These are phyloP conservation scores for Palaemon carinicauda DNA, from an alignment of 1,140 invertebrate species.

Conservation along the genomic window DNA sequence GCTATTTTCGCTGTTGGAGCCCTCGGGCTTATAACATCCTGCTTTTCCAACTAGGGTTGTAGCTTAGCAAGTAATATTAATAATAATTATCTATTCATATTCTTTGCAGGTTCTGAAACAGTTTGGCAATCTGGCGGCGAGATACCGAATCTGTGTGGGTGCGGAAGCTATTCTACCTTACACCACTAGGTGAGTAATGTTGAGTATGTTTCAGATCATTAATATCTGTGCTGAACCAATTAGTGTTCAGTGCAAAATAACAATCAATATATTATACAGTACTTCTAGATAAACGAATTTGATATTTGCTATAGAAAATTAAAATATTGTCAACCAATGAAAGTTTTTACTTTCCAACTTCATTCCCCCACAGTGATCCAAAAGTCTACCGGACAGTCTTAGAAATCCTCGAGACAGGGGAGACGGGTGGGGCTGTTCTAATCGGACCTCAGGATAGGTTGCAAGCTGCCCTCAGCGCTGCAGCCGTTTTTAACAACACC, in stretches of 20 bases:
- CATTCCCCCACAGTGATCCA: background rate
- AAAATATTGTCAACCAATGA: no score
- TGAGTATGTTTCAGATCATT: background rate
- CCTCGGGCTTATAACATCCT: no score
- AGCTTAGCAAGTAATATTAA: no score
- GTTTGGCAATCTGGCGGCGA: conserved; percentile 35
- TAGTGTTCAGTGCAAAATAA: no score
- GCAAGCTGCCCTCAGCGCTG: conserved; percentile 24
- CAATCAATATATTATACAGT: no score
- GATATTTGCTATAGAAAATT: no score
- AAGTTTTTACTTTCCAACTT: background rate
- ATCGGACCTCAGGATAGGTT: conserved; percentile 41
- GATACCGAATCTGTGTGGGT: conserved; percentile 14
- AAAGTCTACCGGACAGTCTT: background rate
- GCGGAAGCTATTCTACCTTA: conserved; percentile 35
- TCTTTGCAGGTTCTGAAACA: conserved; percentile 10
- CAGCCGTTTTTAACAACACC: conserved; percentile 16
- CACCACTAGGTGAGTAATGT: background rate
- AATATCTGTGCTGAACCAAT: no score
- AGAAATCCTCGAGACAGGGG: background rate
- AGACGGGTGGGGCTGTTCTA: conserved; percentile 16
- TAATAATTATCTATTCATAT: background rate
- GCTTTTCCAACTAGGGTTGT: no score
- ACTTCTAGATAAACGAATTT: no score
- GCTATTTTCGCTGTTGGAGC: no score